These are phyloP conservation scores for Polyergus mexicanus DNA, from an alignment of 1,140 invertebrate species.

Conservation along the genomic window DNA sequence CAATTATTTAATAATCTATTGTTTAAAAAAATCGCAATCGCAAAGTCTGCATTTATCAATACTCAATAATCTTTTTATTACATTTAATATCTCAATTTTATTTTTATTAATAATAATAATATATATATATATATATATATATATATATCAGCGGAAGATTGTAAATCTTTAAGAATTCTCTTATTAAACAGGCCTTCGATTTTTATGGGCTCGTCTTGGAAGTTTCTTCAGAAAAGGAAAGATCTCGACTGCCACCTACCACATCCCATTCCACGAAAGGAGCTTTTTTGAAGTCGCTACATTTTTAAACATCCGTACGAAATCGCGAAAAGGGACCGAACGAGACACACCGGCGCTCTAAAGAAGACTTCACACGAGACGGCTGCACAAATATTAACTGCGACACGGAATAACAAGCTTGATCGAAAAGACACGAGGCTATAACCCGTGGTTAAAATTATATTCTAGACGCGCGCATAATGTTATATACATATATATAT, in stretches of 20 bases:
- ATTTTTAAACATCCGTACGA: constrained; percentile 51
- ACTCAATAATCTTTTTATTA: not conserved
- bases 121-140: not conserved
- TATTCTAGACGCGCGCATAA: constrained; percentile 67
- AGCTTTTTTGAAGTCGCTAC: constrained; percentile 45
- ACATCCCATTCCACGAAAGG: constrained; percentile 81
- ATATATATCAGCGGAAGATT: too few relatives aligned
- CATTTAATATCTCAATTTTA: not conserved
- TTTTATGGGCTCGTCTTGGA: constrained; percentile 69
- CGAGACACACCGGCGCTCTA: constrained; percentile 1
- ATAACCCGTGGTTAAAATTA: constrained; percentile 82
- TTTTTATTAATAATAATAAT: not conserved
- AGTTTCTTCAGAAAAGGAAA: constrained; percentile 45
- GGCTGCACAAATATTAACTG: constrained; percentile 64
- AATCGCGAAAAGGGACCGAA: not conserved
- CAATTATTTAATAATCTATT: constrained; percentile 5
- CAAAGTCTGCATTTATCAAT: not conserved
- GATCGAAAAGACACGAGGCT: constrained; percentile 79
- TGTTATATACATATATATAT: constrained; percentile 47
- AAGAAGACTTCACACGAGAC: constrained; percentile 39
- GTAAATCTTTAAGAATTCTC: not conserved
- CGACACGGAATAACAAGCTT: constrained; percentile 58
- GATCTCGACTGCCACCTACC: constrained; percentile 74
- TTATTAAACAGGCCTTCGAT: constrained; percentile 81
- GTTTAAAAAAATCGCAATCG: not conserved